Evolutionary conservation across 1,140 invertebrate genomes (phyloP).

Genomic region (Hylaeus anthracinus): DNA sequence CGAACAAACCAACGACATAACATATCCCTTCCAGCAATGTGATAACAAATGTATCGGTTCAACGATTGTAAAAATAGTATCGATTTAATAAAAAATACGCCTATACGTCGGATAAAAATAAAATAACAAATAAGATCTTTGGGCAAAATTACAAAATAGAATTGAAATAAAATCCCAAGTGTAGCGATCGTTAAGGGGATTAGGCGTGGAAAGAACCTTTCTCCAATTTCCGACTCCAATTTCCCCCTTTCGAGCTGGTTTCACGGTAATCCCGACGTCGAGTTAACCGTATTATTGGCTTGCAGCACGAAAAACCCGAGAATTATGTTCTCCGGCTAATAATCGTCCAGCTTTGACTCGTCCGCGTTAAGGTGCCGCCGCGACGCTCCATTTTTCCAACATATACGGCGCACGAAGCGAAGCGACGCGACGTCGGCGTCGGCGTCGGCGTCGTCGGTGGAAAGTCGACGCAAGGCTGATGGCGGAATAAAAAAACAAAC

Average conservation of each 20-base stretch:
- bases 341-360: background rate
- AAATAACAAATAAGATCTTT: too few species aligned
- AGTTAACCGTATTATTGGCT: constrained; percentile 4
- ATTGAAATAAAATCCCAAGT: background rate
- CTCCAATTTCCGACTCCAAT: constrained; percentile 16
- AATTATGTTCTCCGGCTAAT: background rate
- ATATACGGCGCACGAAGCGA: constrained; percentile 19
- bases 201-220: background rate
- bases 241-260: background rate
- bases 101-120: too few species aligned
- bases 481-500: constrained; percentile 10
- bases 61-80: too few species aligned
- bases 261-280: background rate
- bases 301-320: background rate
- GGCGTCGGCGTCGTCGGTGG: constrained; percentile 4
- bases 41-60: too few species aligned
- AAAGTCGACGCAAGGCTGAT: constrained; percentile 32
- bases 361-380: constrained; percentile 23
- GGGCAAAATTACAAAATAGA: too few species aligned
- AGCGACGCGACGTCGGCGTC: too few species aligned
- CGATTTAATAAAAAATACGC: too few species aligned
- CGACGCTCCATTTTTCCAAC: constrained; percentile 53
- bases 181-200: constrained; percentile 3
- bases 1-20: too few species aligned
- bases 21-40: too few species aligned